A percentile compares a stretch with the other conserved stretches of the same genome.
phyloP scores from a whole-genome alignment of 2,797 vertebrate species.

The Todus mexicanus region DNA sequence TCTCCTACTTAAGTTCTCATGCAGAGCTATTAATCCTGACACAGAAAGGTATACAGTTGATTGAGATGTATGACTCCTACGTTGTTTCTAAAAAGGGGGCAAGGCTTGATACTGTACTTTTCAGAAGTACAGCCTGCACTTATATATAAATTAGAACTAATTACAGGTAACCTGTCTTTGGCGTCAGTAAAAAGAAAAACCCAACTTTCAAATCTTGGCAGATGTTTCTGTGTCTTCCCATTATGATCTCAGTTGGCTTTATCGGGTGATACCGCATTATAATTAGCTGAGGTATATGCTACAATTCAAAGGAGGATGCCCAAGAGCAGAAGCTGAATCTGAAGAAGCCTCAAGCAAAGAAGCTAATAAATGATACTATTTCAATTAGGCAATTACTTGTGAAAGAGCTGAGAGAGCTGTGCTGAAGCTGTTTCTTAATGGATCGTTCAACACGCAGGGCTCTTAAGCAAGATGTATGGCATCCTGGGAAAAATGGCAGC shows the following conservation, averaged over 20 bases:
- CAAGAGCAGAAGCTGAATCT: slow-evolving; percentile 42
- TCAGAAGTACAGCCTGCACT: slow-evolving; percentile 66
- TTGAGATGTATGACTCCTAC: slow-evolving; percentile 24
- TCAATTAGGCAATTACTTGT: slow-evolving; percentile 63
- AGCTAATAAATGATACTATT: slow-evolving; percentile 57
- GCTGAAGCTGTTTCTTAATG: slow-evolving; percentile 37
- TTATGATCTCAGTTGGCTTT: slow-evolving; percentile 73
- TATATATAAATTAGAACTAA: slow-evolving; percentile 77
- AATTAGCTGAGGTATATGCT: slow-evolving; percentile 64
- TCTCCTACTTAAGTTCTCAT: neutral
- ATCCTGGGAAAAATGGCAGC: neutral
- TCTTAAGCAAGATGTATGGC: slow-evolving; percentile 23
- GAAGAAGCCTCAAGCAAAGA: slow-evolving; percentile 52
- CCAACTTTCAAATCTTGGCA: slow-evolving; percentile 63
- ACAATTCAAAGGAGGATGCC: slow-evolving; percentile 59
- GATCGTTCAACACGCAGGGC: neutral
- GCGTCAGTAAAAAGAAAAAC: slow-evolving; percentile 45
- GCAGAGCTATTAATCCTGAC: slow-evolving; percentile 3
- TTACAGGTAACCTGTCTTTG: slow-evolving; percentile 73
- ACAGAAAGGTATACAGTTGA: neutral
- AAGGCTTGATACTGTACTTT: slow-evolving; percentile 49
- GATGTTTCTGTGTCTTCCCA: slow-evolving; percentile 46
- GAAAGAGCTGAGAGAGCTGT: slow-evolving; percentile 51
- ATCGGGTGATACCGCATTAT: slow-evolving; percentile 67
- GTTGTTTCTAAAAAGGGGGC: slow-evolving; percentile 21